phyloP scores from a whole-genome alignment of 2,797 vertebrate genomes.

The Xiphorhynchus erythropygius region DNA sequence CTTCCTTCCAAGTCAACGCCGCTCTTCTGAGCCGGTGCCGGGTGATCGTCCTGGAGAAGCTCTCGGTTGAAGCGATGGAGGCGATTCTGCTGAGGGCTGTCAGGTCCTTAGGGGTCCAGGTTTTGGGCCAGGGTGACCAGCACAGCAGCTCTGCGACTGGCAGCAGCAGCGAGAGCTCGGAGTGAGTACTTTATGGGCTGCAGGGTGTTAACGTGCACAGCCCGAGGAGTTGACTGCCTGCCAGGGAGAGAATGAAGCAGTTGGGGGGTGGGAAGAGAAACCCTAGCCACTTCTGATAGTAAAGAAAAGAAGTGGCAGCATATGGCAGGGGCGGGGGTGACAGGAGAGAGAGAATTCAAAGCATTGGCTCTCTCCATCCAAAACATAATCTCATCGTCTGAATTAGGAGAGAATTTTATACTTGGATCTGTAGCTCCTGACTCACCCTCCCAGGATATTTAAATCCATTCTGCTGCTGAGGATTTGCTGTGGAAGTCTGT shows the following conservation, averaged over 20 bases:
- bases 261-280: slow-evolving; percentile 63
- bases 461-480: slow-evolving; percentile 8
- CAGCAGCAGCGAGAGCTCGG: slow-evolving; percentile 63
- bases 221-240: slow-evolving; percentile 74
- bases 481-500: slow-evolving; percentile 23
- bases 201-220: slow-evolving; percentile 71
- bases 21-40: slow-evolving; percentile 94
- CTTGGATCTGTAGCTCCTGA: slow-evolving; percentile 31
- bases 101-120: slow-evolving; percentile 82
- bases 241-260: slow-evolving; percentile 63
- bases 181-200: slow-evolving; percentile 85
- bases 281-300: slow-evolving; percentile 53
- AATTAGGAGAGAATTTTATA: slow-evolving; percentile 19
- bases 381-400: slow-evolving; percentile 19
- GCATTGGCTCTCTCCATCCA: not conserved
- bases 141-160: slow-evolving; percentile 53
- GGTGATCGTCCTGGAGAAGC: slow-evolving; percentile 93
- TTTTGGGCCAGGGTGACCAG: slow-evolving; percentile 73
- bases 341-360: slow-evolving; percentile 17
- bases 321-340: not conserved
- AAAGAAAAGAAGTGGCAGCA: slow-evolving; percentile 43
- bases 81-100: slow-evolving; percentile 83
- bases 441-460: slow-evolving; percentile 34
- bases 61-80: slow-evolving; percentile 89
- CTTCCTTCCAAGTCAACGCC: slow-evolving; percentile 95